Conservation (phyloP, 2,797 vertebrate genomes). For the Anomalospiza imberbis region DNA sequence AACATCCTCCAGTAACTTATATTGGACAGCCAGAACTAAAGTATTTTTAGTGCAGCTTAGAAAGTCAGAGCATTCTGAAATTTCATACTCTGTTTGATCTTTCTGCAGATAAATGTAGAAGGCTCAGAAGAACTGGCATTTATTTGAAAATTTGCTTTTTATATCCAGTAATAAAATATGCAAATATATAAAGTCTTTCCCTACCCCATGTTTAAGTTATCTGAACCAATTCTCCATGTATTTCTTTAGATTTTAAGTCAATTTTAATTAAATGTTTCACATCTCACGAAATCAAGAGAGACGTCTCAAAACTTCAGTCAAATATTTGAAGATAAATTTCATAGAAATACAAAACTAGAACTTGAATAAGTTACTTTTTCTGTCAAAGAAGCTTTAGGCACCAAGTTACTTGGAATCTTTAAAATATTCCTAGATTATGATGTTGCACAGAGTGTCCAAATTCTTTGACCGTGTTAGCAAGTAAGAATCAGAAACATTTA, state of each 20-base stretch:
- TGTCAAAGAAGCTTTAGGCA: neutral
- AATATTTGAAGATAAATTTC: slow-evolving; percentile 46
- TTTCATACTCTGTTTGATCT: slow-evolving; percentile 23
- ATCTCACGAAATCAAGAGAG: slow-evolving; percentile 16
- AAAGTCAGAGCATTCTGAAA: slow-evolving; percentile 2
- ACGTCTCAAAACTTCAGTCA: slow-evolving; percentile 21
- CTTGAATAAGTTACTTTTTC: neutral
- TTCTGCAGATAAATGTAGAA: neutral
- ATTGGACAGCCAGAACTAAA: neutral
- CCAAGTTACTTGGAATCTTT: neutral
- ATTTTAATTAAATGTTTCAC: slow-evolving; percentile 18
- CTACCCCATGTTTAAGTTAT: slow-evolving; percentile 7
- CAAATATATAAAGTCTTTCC: neutral
- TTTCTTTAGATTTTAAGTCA: slow-evolving; percentile 30
- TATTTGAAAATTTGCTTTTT: slow-evolving; percentile 36
- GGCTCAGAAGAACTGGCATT: neutral
- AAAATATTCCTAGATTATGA: neutral
- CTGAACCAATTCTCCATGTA: neutral
- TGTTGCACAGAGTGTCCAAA: neutral
- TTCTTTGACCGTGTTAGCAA: neutral
- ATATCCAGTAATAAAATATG: slow-evolving; percentile 15
- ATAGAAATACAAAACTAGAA: slow-evolving; percentile 6
- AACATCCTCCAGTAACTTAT: neutral
- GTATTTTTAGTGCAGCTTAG: neutral
- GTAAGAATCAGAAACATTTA: neutral